Percentiles rank a stretch among this genome's conserved stretches.
These are phyloP conservation scores for Pollenia angustigena DNA, from an alignment of 2,888 invertebrate genomes.

Conservation along the genomic window DNA sequence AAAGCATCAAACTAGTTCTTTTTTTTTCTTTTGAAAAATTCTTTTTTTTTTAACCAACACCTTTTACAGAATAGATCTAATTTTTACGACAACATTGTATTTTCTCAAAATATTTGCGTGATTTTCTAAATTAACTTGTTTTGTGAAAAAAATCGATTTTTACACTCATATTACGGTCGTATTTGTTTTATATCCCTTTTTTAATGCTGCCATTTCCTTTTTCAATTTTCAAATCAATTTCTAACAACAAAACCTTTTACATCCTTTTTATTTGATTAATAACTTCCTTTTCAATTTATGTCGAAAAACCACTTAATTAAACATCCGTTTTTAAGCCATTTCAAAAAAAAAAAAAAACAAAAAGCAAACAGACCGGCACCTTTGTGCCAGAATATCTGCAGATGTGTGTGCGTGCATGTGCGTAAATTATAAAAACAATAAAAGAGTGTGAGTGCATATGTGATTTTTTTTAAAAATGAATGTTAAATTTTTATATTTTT, in stretches of 20 bases:
- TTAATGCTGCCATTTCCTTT: constrained; percentile 24
- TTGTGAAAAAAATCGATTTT: background rate
- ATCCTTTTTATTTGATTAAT: constrained; percentile 65
- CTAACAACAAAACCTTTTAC: constrained; percentile 1
- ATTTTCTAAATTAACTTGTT: background rate
- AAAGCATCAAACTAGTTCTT: no score
- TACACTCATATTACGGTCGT: background rate
- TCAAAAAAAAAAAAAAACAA: constrained; percentile 16
- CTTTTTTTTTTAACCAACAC: no score
- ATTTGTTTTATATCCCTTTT: constrained; percentile 35
- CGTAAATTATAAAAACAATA: constrained; percentile 18
- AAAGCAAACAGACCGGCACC: constrained; percentile 20
- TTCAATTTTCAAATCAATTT: constrained; percentile 31
- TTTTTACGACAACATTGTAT: no score
- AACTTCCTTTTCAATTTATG: constrained; percentile 65
- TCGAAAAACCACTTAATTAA: constrained; percentile 46
- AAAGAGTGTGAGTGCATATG: constrained; percentile 2
- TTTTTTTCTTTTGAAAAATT: no score
- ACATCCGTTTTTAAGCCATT: constrained; percentile 49
- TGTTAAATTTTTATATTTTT: background rate
- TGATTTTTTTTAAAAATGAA: constrained; percentile 8
- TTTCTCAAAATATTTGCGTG: no score
- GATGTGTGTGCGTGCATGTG: constrained; percentile 18
- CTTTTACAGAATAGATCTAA: no score
- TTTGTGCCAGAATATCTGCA: constrained; percentile 31